A percentile compares a stretch with the other conserved stretches of the same genome.
phyloP scores from a whole-genome alignment of 1,140 invertebrate genomes.

The Yoshiicerus persimilis region DNA sequence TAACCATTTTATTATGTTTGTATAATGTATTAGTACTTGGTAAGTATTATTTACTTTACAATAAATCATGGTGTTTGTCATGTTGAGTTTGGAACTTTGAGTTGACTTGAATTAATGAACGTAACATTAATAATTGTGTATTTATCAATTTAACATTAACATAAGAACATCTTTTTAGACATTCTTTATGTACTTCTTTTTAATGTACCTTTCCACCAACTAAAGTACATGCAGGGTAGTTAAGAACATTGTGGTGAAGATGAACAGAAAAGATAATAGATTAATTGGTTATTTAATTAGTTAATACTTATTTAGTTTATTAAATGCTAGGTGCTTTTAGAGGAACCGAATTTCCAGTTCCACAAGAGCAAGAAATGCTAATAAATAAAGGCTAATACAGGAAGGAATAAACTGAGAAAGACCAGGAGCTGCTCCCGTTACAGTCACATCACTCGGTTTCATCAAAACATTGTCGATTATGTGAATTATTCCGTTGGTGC shows the following conservation, averaged over 20 bases:
- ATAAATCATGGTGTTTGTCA: slow-evolving; percentile 12
- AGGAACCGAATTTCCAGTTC: background rate
- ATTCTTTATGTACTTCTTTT: background rate
- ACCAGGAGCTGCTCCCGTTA: slow-evolving; percentile 59
- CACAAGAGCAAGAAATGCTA: background rate
- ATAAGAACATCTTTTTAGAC: background rate
- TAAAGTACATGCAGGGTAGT: background rate
- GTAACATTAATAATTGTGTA: background rate
- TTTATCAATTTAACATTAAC: background rate
- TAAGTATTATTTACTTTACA: background rate
- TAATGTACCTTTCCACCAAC: background rate
- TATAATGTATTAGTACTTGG: background rate
- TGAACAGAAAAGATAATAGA: background rate
- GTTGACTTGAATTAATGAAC: slow-evolving; percentile 18
- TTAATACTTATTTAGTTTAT: background rate
- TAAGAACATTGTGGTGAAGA: background rate
- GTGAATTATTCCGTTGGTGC: slow-evolving; percentile 90
- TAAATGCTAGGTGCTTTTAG: background rate
- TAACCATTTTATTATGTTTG: background rate
- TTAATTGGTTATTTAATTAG: background rate
- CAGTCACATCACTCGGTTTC: slow-evolving; percentile 77
- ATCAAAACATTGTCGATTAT: slow-evolving; percentile 83
- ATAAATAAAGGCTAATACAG: background rate
- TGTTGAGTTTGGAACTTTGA: slow-evolving; percentile 6
- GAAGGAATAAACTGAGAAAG: background rate